phyloP scores from a whole-genome alignment of 2,888 invertebrate species.

The Cistogaster globosa region DNA sequence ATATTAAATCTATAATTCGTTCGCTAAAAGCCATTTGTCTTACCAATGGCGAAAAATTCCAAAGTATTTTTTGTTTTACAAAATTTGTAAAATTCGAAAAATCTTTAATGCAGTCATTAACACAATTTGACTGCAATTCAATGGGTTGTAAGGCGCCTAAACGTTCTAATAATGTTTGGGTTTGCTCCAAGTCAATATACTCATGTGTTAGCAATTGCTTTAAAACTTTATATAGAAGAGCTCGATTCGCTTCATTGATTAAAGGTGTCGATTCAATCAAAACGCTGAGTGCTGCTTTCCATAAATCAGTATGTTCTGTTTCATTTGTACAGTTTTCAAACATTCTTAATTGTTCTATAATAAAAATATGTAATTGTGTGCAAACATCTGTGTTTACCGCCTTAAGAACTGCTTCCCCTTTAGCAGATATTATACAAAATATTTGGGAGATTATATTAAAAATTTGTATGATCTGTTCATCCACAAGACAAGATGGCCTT shows the following conservation, averaged over 20 bases:
- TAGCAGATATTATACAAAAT: constrained; percentile 74
- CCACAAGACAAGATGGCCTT: constrained; percentile 8
- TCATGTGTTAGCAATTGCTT: constrained; percentile 77
- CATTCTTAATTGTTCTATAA: constrained; percentile 75
- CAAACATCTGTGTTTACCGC: constrained; percentile 79
- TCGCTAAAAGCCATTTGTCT: constrained; percentile 78
- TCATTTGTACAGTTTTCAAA: constrained; percentile 26
- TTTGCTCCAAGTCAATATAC: constrained; percentile 77
- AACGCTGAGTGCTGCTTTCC: constrained; percentile 75
- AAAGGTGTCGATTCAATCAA: constrained; percentile 77
- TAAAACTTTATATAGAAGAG: constrained; percentile 77
- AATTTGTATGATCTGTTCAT: constrained; percentile 77
- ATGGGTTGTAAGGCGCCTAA: constrained; percentile 79
- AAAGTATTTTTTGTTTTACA: constrained; percentile 78
- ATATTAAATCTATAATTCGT: constrained; percentile 77
- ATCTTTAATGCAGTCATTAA: constrained; percentile 77
- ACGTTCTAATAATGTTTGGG: constrained; percentile 74
- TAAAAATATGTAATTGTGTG: constrained; percentile 75
- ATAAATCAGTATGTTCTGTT: constrained; percentile 74
- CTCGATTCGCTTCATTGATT: constrained; percentile 78
- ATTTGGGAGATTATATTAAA: constrained; percentile 78
- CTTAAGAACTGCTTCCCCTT: constrained; percentile 48
- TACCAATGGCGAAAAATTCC: constrained; percentile 77
- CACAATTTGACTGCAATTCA: constrained; percentile 79
- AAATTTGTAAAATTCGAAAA: constrained; percentile 77